Base-by-base conservation (phyloP, 2,113 vertebrate species). In the Epinephelus fuscoguttatus region DNA sequence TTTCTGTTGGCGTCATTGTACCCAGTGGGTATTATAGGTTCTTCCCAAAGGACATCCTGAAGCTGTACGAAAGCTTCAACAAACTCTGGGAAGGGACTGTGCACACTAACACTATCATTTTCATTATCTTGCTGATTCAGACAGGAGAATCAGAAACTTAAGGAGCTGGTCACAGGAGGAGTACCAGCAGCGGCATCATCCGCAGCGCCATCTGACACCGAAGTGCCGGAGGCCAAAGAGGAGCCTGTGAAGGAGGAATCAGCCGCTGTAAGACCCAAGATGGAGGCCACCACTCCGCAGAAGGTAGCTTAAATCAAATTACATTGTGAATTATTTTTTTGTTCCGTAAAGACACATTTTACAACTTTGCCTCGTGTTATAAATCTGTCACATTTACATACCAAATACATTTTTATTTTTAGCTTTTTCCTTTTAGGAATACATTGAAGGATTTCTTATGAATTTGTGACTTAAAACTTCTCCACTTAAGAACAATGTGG, bases 131-230 rank as follows among this genome's bases (percentile, higher is more conserved):
- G 19, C 40, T 49, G 1, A 57, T 15, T 0, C 87, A 99, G 98
- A 68, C 96, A 96, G 14, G 98, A 99, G 93, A 99, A 99, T 82
- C 94, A 96, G 91, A 98, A 99, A 88, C 96, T 99, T 52, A 98
- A 96, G 91, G 97, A 96, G 85, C 91, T 97, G 91, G 94, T 99
- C 84, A 97, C 95, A 0, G 94, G 95, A 69, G 93, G 85, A 49
- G 0, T 91, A 23, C 45, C 80, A 13, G 18, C 80, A 19, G 47
- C 60, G 25, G 66, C 70, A 55, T 21, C 93, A 0, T 33, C 82
- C 4, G 64, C 71, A 10, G 87, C 92, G 60, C 95, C 77, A 89
- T 91, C 0, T 70, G 94, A 82, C 55, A 84, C 61, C 0, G 93
- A 94, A 78, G 94, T 95, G 81, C 90, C 95, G 13, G 93, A 90